phyloP scores from a whole-genome alignment of 2,888 invertebrate species.

The Eupeodes luniger region DNA sequence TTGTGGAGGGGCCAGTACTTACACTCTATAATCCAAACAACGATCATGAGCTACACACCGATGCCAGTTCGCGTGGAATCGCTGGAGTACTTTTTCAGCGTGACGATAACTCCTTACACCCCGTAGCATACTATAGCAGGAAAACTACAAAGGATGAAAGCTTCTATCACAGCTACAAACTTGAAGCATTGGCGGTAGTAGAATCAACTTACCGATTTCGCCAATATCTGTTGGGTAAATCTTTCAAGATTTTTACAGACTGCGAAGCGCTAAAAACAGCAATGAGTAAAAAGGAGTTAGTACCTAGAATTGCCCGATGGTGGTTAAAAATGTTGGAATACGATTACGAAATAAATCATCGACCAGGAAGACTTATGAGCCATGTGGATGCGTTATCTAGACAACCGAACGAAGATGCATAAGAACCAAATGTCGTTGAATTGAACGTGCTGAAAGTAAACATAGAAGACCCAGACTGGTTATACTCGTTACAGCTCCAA shows the following conservation, averaged over 20 bases:
- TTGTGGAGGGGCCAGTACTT: neutral
- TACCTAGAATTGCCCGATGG: constrained; percentile 64
- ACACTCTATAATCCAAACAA: neutral
- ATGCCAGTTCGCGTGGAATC: neutral
- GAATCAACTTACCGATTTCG: constrained; percentile 63
- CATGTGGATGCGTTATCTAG: constrained; percentile 41
- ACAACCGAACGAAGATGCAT: neutral
- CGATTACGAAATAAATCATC: constrained; percentile 60
- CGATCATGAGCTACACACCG: constrained; percentile 1
- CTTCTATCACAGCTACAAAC: constrained; percentile 77
- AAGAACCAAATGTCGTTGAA: neutral
- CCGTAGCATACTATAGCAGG: constrained; percentile 46
- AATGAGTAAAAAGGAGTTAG: constrained; percentile 58
- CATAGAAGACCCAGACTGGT: constrained; percentile 16
- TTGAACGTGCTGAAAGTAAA: neutral
- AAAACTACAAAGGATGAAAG: constrained; percentile 77
- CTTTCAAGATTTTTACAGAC: constrained; percentile 50
- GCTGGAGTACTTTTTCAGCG: neutral
- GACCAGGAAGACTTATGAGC: constrained; percentile 27
- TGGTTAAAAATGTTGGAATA: constrained; percentile 70
- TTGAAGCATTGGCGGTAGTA: constrained; percentile 56
- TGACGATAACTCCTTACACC: neutral
- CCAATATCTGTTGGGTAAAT: constrained; percentile 63
- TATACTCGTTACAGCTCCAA: neutral
- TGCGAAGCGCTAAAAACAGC: constrained; percentile 65